Percentiles rank a stretch among this genome's conserved stretches.
These are phyloP conservation scores for Ophion ventricosus DNA, from an alignment of 2,888 invertebrate species.

Conservation along the genomic window DNA sequence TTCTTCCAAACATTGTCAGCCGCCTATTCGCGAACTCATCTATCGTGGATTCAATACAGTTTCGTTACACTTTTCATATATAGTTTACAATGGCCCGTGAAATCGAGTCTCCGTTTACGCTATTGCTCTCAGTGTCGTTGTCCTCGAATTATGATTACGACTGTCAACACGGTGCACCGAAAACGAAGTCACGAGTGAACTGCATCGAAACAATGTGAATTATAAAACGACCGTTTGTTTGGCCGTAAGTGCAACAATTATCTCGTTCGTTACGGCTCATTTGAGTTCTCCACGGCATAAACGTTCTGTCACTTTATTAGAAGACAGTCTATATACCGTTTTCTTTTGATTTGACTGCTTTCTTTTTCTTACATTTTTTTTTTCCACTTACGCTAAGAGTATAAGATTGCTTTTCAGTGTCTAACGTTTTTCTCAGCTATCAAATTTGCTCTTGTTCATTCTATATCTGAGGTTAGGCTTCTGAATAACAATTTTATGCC, in stretches of 20 bases:
- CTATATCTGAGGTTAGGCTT: too few relatives aligned
- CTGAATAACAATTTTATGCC: too few relatives aligned
- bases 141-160: constrained; percentile 36
- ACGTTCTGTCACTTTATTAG: neutral
- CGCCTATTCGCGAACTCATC: neutral
- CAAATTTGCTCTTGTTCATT: too few relatives aligned
- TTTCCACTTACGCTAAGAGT: too few relatives aligned
- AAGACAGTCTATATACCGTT: neutral
- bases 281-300: neutral
- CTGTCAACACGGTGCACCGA: constrained; percentile 42
- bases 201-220: constrained; percentile 65
- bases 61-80: constrained; percentile 24
- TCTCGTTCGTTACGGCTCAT: neutral
- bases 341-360: too few relatives aligned
- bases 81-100: constrained; percentile 53
- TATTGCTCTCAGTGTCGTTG: constrained; percentile 39
- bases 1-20: neutral
- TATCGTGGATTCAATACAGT: constrained; percentile 2
- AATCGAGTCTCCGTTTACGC: constrained; percentile 43
- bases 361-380: too few relatives aligned
- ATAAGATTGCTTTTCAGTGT: too few relatives aligned
- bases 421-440: too few relatives aligned
- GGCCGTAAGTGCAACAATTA: constrained; percentile 55
- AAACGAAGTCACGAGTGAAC: constrained; percentile 39
- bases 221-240: constrained; percentile 27